A percentile compares a stretch with the other conserved stretches of the same genome.
phyloP scores from a whole-genome alignment of 2,113 vertebrate species.

The Pagrus major region DNA sequence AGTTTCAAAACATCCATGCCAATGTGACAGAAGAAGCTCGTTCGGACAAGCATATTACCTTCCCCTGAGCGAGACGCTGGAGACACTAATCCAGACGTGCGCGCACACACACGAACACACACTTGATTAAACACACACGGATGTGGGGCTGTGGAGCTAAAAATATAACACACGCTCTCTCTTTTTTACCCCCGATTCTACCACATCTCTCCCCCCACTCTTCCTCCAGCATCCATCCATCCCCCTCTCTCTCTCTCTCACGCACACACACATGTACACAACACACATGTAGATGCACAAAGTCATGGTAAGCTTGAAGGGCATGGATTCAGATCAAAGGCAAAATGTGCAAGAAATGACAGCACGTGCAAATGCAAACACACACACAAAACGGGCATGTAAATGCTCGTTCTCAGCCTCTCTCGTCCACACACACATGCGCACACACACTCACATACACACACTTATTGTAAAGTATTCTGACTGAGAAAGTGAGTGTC shows the following conservation, averaged over 20 bases:
- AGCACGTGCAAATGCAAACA: conserved; percentile 46
- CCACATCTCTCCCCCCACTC: conserved; percentile 35
- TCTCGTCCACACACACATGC: neutral
- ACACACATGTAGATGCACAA: conserved; percentile 50
- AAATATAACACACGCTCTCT: conserved; percentile 74
- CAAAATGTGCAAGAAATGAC: conserved; percentile 66
- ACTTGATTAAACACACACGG: conserved; percentile 75
- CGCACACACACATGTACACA: conserved; percentile 29
- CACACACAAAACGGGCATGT: conserved; percentile 18
- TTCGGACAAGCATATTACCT: conserved; percentile 81
- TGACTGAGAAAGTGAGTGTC: neutral
- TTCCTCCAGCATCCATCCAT: conserved; percentile 51
- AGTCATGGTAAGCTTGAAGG: conserved; percentile 72
- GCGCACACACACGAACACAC: conserved; percentile 41
- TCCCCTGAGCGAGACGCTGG: conserved; percentile 80
- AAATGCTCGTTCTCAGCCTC: conserved; percentile 17
- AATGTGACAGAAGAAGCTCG: conserved; percentile 67
- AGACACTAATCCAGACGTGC: conserved; percentile 78
- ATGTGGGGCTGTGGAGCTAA: conserved; percentile 79
- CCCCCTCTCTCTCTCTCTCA: neutral
- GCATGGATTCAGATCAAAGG: conserved; percentile 68
- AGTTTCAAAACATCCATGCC: conserved; percentile 73
- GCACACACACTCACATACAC: conserved; percentile 31
- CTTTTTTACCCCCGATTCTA: conserved; percentile 44
- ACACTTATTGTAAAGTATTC: neutral